Conservation (phyloP, 2,888 invertebrate species). For the Timandra comae region DNA sequence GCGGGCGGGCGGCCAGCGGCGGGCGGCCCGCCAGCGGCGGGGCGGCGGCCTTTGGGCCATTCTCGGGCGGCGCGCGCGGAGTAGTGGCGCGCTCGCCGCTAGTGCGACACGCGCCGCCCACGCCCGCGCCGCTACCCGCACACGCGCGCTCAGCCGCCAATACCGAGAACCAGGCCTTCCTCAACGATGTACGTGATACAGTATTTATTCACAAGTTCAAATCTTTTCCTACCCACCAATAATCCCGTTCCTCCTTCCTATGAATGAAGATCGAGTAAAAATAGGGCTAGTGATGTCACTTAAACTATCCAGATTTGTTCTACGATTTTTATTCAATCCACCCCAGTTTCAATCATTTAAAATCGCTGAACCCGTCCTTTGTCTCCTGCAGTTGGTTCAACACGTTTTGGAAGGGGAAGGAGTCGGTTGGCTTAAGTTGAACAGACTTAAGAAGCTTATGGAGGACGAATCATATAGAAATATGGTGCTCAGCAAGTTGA, state of each 20-base stretch:
- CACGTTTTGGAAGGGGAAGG: slow-evolving; percentile 94
- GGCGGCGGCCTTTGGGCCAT: slow-evolving; percentile 56
- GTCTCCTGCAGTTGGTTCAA: slow-evolving; percentile 78
- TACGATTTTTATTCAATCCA: too few relatives aligned
- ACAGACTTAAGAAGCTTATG: slow-evolving; percentile 95
- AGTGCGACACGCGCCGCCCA: slow-evolving; percentile 87
- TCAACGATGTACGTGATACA: slow-evolving; percentile 90
- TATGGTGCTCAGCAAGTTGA: slow-evolving; percentile 95
- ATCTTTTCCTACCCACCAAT: too few relatives aligned
- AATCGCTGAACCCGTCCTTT: too few relatives aligned
- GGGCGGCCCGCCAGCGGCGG: slow-evolving; percentile 21
- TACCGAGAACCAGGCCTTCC: slow-evolving; percentile 94
- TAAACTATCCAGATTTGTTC: too few relatives aligned
- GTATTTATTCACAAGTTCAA: too few relatives aligned
- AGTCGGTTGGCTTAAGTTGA: slow-evolving; percentile 97
- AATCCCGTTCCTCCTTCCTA: too few relatives aligned
- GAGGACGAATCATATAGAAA: slow-evolving; percentile 99
- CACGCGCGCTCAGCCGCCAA: slow-evolving; percentile 85
- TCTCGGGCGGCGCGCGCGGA: slow-evolving; percentile 84
- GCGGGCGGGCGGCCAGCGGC: slow-evolving; percentile 10
- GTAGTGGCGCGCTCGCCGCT: slow-evolving; percentile 93
- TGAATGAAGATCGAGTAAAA: too few relatives aligned
- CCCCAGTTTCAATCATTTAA: too few relatives aligned
- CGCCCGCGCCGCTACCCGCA: slow-evolving; percentile 79
- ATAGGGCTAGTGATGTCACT: too few relatives aligned